Evolutionary conservation across 2,113 vertebrate species (phyloP).

Genomic region (Agapornis roseicollis): DNA sequence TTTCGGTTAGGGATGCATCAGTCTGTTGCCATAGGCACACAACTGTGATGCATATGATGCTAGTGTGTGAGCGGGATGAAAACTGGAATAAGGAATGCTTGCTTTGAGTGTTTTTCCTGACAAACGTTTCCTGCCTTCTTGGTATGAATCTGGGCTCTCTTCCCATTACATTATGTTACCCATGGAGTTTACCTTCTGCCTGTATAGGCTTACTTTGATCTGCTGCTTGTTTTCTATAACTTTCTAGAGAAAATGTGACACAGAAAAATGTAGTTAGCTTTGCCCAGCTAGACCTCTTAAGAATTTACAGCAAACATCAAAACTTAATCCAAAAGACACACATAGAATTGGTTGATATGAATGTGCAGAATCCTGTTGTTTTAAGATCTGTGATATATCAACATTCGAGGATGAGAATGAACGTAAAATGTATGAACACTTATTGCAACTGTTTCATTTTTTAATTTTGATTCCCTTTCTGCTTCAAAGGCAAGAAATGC

Average conservation of each 20-base stretch:
- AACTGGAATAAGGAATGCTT: neutral
- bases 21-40: neutral
- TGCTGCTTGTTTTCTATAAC: neutral
- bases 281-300: neutral
- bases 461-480: neutral
- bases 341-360: neutral
- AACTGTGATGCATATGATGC: neutral
- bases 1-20: neutral
- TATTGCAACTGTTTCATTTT: neutral
- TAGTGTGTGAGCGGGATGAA: neutral
- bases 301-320: neutral
- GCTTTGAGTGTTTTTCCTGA: neutral
- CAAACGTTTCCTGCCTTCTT: neutral
- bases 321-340: neutral
- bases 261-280: neutral
- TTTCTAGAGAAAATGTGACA: neutral
- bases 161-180: neutral
- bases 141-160: neutral
- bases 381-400: neutral
- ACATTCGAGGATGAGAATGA: neutral
- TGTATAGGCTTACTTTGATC: neutral
- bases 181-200: neutral
- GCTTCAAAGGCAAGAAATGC: conserved; percentile 16
- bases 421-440: neutral
- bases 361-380: neutral